Evolutionary conservation across 2,888 invertebrate species (phyloP).

Genomic region (Polia nebulosa): DNA sequence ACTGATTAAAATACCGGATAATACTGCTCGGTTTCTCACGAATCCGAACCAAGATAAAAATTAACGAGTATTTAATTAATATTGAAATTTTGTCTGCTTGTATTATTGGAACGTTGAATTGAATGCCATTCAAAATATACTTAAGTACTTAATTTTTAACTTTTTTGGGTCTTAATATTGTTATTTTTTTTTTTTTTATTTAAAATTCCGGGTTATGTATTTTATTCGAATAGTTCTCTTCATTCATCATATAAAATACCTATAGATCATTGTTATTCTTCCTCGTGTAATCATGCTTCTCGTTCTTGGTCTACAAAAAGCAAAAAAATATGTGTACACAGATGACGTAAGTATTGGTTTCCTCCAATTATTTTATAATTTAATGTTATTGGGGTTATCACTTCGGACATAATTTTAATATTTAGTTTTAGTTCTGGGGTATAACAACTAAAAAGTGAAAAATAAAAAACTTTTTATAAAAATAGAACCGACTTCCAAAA

Average conservation of each 20-base stretch:
- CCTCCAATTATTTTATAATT: no score
- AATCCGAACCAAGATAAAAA: slow-evolving; percentile 20
- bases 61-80: slow-evolving; percentile 18
- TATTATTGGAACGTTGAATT: neutral
- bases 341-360: no score
- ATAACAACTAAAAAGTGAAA: no score
- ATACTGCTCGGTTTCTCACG: slow-evolving; percentile 21
- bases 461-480: no score
- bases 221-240: no score
- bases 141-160: neutral
- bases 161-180: neutral
- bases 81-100: slow-evolving; percentile 12
- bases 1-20: slow-evolving; percentile 28
- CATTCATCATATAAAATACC: no score
- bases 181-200: neutral
- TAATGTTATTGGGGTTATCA: no score
- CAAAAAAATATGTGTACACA: no score
- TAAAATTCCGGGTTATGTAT: neutral
- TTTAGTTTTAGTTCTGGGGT: no score
- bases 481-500: no score
- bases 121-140: neutral
- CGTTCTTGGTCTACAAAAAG: no score
- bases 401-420: no score
- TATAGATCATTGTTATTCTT: neutral
- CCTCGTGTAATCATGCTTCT: neutral